phyloP scores from a whole-genome alignment of 2,888 invertebrate genomes.

The Euplagia quadripunctaria region DNA sequence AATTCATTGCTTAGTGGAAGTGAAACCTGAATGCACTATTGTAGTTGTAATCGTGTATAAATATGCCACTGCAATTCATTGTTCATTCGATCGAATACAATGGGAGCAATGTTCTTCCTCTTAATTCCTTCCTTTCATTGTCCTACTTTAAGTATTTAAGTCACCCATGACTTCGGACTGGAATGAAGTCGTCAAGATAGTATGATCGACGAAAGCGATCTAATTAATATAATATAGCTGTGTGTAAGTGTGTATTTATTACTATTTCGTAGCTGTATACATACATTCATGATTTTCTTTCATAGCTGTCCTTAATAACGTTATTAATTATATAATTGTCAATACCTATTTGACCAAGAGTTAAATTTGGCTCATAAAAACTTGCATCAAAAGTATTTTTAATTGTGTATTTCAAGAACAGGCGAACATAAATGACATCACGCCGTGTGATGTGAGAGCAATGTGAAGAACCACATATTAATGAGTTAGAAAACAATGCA shows the following conservation, averaged over 20 bases:
- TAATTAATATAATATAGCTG: slow-evolving; percentile 16
- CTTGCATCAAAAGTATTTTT: slow-evolving; percentile 59
- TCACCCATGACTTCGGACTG: slow-evolving; percentile 47
- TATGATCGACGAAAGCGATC: neutral
- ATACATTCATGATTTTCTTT: slow-evolving; percentile 23
- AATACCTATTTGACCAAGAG: slow-evolving; percentile 66
- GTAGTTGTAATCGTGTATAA: slow-evolving; percentile 40
- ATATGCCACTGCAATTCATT: slow-evolving; percentile 41
- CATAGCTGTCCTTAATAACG: slow-evolving; percentile 58
- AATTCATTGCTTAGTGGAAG: slow-evolving; percentile 53
- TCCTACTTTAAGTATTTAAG: slow-evolving; percentile 28
- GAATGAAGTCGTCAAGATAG: slow-evolving; percentile 1
- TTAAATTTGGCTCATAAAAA: slow-evolving; percentile 53
- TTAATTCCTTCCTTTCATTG: slow-evolving; percentile 42
- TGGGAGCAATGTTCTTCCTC: slow-evolving; percentile 45
- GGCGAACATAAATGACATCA: slow-evolving; percentile 67
- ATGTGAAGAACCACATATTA: slow-evolving; percentile 69
- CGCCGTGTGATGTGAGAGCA: slow-evolving; percentile 64
- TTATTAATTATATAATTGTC: slow-evolving; percentile 57
- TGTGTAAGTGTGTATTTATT: slow-evolving; percentile 36
- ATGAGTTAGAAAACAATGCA: slow-evolving; percentile 69
- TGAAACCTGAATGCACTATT: slow-evolving; percentile 51
- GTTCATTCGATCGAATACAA: slow-evolving; percentile 53
- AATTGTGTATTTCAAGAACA: slow-evolving; percentile 61
- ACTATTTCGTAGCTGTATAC: slow-evolving; percentile 12